phyloP scores from a whole-genome alignment of 2,888 invertebrate species.

The Xestia rhomboidea region DNA sequence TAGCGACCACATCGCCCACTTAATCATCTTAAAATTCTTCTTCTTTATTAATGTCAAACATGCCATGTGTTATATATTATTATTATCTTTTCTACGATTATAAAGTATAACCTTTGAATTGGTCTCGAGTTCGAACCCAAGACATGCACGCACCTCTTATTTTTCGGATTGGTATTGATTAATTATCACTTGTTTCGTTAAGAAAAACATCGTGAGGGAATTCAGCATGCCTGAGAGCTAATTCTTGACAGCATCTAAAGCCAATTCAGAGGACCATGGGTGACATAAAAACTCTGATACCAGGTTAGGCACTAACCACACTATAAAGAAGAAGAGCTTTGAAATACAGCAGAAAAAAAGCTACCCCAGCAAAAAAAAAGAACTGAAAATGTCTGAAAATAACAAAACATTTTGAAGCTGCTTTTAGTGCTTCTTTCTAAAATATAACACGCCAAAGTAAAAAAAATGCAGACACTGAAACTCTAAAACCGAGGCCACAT shows the following conservation, averaged over 20 bases:
- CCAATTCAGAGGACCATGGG: no score
- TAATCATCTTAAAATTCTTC: not conserved
- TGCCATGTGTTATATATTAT: not conserved
- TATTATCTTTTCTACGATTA: not conserved
- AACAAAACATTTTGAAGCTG: not conserved
- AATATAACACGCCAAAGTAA: not conserved
- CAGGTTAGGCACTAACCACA: no score
- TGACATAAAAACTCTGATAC: no score
- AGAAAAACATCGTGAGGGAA: no score
- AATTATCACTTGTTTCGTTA: no score
- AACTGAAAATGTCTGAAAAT: not conserved
- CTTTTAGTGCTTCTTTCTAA: constrained; percentile 4
- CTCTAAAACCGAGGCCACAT: constrained; percentile 42
- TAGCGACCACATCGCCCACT: no score
- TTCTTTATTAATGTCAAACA: not conserved
- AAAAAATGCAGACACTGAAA: constrained; percentile 26
- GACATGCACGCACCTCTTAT: no score
- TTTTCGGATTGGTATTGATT: no score
- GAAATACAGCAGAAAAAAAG: not conserved
- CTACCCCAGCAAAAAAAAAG: not conserved
- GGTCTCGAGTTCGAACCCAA: no score
- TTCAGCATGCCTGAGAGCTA: no score
- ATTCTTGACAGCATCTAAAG: no score
- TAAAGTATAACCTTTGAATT: not conserved
- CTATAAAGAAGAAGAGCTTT: no score